Percentiles rank a stretch among this genome's conserved stretches.
Evolutionary conservation across 2,113 vertebrate genomes (phyloP).

Genomic region (Dascyllus trimaculatus): DNA sequence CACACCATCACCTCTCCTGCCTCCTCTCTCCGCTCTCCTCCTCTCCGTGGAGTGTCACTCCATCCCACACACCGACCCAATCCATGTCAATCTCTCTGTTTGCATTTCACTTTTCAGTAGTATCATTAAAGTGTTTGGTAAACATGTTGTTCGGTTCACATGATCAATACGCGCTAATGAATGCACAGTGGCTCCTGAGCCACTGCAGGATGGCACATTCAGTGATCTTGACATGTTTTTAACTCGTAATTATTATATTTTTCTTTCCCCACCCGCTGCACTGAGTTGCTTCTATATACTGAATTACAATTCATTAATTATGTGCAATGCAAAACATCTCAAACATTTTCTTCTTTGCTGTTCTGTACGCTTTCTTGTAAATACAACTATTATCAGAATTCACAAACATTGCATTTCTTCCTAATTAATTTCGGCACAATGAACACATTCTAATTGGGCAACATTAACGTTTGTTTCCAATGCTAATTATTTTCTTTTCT

Average conservation of each 20-base stretch:
- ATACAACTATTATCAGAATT: not conserved
- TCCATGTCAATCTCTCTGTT: conserved; percentile 62
- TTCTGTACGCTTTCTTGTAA: not conserved
- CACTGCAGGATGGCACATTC: not conserved
- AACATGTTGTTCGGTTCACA: conserved; percentile 60
- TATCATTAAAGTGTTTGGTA: conserved; percentile 70
- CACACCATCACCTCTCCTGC: conserved; percentile 65
- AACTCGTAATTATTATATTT: not conserved
- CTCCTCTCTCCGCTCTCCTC: conserved; percentile 34
- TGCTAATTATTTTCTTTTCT: not conserved
- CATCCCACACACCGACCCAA: conserved; percentile 59
- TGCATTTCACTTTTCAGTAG: conserved; percentile 58
- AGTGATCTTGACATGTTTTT: not conserved
- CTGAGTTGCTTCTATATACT: not conserved
- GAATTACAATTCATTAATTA: not conserved
- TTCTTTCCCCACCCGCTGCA: not conserved
- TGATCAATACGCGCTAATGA: conserved; percentile 69
- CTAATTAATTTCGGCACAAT: not conserved
- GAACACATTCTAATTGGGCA: not conserved
- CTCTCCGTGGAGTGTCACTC: conserved; percentile 66
- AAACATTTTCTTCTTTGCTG: not conserved
- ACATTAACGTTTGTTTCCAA: conserved; percentile 1
- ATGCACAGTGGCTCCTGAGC: not conserved
- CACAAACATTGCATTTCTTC: not conserved
- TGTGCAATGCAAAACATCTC: not conserved